These are phyloP conservation scores for Alligator sinensis DNA, from an alignment of 2,113 vertebrate genomes.

Conservation along the genomic window DNA sequence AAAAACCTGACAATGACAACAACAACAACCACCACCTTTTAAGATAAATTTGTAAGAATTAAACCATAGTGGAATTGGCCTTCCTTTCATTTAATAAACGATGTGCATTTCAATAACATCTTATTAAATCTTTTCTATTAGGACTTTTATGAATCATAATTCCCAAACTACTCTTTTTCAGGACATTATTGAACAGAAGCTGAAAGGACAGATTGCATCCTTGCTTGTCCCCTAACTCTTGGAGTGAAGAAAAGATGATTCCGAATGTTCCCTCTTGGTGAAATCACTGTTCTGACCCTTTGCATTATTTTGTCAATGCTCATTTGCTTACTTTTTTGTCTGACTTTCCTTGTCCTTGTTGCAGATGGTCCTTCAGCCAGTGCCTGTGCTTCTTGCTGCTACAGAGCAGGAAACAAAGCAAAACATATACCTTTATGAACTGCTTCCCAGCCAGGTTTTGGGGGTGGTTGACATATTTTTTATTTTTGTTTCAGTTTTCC, in stretches of 20 bases:
- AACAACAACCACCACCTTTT: neutral
- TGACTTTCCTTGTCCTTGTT: slow-evolving; percentile 61
- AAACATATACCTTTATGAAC: neutral
- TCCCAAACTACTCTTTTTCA: neutral
- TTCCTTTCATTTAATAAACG: neutral
- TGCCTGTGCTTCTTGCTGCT: slow-evolving; percentile 22
- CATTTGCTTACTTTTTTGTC: neutral
- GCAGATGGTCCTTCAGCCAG: slow-evolving; percentile 52
- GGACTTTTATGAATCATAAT: neutral
- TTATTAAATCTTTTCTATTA: neutral
- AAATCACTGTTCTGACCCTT: slow-evolving; percentile 15
- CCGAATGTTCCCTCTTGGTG: slow-evolving; percentile 18
- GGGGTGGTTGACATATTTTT: neutral
- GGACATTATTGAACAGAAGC: neutral
- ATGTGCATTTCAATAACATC: neutral
- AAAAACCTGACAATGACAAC: neutral
- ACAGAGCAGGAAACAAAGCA: slow-evolving; percentile 48
- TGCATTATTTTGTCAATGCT: neutral
- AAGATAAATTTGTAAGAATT: neutral
- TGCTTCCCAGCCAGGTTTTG: neutral
- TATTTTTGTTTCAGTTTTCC: neutral
- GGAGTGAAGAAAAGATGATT: neutral
- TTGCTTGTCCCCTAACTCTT: neutral
- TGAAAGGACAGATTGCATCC: slow-evolving; percentile 27
- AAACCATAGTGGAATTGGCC: neutral